These are phyloP conservation scores for Escarpia spicata DNA, from an alignment of 2,888 invertebrate genomes.

Conservation along the genomic window DNA sequence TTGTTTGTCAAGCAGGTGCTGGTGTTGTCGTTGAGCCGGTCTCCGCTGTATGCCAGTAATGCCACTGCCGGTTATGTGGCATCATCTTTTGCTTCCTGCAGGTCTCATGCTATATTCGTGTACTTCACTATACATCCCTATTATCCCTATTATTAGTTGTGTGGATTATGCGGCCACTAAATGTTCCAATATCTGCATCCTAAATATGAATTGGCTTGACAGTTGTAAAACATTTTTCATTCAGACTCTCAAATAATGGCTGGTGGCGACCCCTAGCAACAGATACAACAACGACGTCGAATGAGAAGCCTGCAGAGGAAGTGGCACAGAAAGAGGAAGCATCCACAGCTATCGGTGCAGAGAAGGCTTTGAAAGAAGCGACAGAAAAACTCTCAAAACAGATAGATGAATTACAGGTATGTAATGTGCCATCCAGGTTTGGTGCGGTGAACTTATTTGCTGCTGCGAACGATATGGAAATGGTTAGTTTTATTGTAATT, in stretches of 20 bases:
- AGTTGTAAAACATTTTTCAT: not conserved
- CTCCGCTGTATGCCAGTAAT: no score
- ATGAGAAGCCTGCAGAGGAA: not conserved
- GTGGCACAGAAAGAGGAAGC: slow-evolving; percentile 10
- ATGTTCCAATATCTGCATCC: no score
- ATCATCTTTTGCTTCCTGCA: no score
- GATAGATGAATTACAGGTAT: slow-evolving; percentile 32
- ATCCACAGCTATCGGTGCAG: slow-evolving; percentile 20
- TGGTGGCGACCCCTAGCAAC: not conserved
- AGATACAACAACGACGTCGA: not conserved
- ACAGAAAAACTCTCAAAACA: slow-evolving; percentile 31
- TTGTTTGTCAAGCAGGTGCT: no score
- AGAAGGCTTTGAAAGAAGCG: slow-evolving; percentile 28
- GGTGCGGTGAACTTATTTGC: not conserved
- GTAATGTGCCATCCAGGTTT: not conserved
- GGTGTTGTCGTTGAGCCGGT: no score
- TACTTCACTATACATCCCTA: no score
- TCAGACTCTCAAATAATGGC: not conserved
- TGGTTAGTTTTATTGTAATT: not conserved
- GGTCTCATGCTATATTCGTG: no score
- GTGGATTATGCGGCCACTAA: no score
- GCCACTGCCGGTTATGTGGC: no score
- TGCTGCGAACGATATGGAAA: not conserved
- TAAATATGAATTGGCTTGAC: not conserved
- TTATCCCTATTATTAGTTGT: no score